Conservation (phyloP, 2,888 invertebrate genomes). For the Elgonia sp. region DNA sequence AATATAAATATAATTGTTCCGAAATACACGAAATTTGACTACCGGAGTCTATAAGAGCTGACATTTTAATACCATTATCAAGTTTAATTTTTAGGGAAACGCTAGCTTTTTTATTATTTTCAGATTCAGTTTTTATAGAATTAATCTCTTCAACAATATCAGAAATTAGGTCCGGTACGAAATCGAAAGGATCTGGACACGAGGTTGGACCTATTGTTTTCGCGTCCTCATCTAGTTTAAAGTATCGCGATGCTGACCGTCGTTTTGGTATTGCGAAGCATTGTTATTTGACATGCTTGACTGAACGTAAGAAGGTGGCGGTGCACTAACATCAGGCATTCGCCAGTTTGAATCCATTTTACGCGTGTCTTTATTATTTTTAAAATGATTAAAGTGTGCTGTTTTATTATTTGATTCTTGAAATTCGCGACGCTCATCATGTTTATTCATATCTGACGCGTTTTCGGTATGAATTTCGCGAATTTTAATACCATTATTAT, state of each 20-base stretch:
- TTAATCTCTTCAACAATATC: background rate
- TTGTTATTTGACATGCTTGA: too few relatives aligned
- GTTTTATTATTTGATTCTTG: too few relatives aligned
- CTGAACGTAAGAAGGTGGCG: background rate
- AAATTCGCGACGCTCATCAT: too few relatives aligned
- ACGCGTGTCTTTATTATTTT: background rate
- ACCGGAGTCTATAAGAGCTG: background rate
- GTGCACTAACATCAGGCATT: background rate
- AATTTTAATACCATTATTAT: too few relatives aligned
- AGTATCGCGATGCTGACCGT: background rate
- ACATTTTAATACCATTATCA: background rate
- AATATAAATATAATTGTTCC: background rate
- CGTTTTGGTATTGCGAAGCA: too few relatives aligned
- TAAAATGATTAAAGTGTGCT: background rate
- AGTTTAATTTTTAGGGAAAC: background rate
- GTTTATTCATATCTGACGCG: too few relatives aligned
- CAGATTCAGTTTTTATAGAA: background rate
- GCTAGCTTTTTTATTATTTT: background rate
- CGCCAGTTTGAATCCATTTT: background rate
- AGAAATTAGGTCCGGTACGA: background rate
- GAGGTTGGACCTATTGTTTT: background rate
- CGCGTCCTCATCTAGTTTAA: slow-evolving; percentile 1
- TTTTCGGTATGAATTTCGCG: too few relatives aligned
- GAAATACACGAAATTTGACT: background rate
- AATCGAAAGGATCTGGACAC: slow-evolving; percentile 5